These are phyloP conservation scores for Neopelma chrysocephalum DNA, from an alignment of 2,797 vertebrate species.

Conservation along the genomic window DNA sequence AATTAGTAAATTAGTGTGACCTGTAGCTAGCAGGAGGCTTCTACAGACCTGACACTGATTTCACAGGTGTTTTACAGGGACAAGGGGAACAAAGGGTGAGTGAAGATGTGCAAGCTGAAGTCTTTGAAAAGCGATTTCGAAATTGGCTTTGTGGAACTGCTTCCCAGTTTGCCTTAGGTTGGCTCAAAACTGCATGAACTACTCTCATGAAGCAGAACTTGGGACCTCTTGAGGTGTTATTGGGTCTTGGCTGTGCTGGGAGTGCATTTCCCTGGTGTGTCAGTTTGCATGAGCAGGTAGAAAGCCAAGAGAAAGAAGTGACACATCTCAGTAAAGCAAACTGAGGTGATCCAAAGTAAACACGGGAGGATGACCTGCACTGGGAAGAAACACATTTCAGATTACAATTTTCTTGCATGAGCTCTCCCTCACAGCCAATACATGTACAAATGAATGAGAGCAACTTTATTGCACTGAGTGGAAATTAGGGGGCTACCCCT, in stretches of 20 bases:
- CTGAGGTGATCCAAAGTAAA: neutral
- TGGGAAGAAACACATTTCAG: neutral
- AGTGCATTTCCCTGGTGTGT: neutral
- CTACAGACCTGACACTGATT: neutral
- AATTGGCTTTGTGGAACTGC: neutral
- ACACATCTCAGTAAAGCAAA: neutral
- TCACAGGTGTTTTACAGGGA: neutral
- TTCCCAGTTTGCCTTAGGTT: neutral
- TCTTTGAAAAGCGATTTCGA: neutral
- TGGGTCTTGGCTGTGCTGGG: neutral
- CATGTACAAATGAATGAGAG: neutral
- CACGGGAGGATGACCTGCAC: neutral
- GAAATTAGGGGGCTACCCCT: neutral
- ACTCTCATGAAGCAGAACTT: neutral
- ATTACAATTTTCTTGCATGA: neutral
- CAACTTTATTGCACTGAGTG: neutral
- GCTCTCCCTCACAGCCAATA: neutral
- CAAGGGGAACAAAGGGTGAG: neutral
- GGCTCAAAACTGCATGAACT: neutral
- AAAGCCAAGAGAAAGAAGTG: neutral
- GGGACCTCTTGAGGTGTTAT: rapidly evolving
- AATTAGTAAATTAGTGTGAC: neutral
- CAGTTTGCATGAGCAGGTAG: neutral
- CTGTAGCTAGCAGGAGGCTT: neutral
- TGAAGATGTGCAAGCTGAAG: neutral